Percentiles rank a stretch among this genome's conserved stretches.
These are phyloP conservation scores for Grus americana DNA, from an alignment of 2,113 vertebrate species.

Conservation along the genomic window DNA sequence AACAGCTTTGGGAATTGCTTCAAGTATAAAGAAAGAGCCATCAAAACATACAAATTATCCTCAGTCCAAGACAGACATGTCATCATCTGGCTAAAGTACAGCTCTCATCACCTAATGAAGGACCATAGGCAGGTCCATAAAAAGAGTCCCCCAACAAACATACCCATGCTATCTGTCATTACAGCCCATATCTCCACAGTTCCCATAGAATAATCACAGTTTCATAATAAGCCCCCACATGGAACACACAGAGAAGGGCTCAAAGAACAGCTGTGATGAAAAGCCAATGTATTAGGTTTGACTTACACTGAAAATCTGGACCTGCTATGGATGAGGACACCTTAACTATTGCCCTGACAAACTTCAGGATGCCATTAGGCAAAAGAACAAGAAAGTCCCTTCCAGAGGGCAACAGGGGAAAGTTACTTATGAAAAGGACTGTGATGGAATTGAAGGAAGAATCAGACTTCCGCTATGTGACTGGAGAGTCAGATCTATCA, in stretches of 20 bases:
- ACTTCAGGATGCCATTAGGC: not conserved
- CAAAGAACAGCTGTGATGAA: not conserved
- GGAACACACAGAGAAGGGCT: not conserved
- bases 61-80: not conserved
- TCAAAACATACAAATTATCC: not conserved
- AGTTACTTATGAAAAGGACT: not conserved
- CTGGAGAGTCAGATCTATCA: not conserved
- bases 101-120: not conserved
- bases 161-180: not conserved
- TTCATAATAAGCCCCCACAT: not conserved
- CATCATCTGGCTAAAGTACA: not conserved
- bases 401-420: not conserved
- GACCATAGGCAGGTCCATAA: not conserved
- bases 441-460: not conserved
- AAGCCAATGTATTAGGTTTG: not conserved
- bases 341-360: not conserved
- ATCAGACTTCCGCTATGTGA: not conserved
- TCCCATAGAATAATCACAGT: not conserved
- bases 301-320: not conserved
- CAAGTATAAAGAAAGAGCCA: not conserved
- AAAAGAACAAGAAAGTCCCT: not conserved
- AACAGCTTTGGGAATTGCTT: not conserved
- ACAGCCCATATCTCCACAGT: not conserved
- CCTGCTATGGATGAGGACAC: not conserved
- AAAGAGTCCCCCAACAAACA: not conserved